Evolutionary conservation across 1,140 invertebrate genomes (phyloP).

Genomic region (Drosophila bipectinata): DNA sequence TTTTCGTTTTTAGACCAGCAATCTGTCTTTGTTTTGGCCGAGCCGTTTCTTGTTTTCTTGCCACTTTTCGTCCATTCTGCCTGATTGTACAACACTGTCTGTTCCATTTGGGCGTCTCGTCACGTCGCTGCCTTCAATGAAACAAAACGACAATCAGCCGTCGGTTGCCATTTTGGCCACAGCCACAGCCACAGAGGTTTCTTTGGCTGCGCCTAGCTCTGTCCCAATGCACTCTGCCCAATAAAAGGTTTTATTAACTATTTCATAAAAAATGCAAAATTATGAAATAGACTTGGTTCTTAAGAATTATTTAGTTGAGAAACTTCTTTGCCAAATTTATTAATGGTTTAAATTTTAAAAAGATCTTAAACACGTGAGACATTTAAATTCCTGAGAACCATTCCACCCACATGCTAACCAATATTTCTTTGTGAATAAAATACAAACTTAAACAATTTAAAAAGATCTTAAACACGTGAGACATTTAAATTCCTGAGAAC

Average conservation of each 20-base stretch:
- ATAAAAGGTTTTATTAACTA: conserved; percentile 7
- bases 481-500: too few relatives aligned
- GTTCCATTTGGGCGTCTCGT: conserved; percentile 78
- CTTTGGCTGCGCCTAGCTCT: conserved; percentile 23
- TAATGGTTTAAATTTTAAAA: too few relatives aligned
- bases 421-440: neutral
- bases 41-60: conserved; percentile 14
- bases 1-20: conserved; percentile 4
- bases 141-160: conserved; percentile 58
- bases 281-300: too few relatives aligned
- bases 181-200: conserved; percentile 30
- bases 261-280: too few relatives aligned
- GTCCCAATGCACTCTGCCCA: conserved; percentile 3
- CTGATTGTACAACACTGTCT: conserved; percentile 61
- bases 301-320: too few relatives aligned
- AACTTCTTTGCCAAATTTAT: too few relatives aligned
- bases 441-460: too few relatives aligned
- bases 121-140: conserved; percentile 74
- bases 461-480: too few relatives aligned
- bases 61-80: conserved; percentile 36
- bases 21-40: conserved; percentile 31
- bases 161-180: conserved; percentile 48
- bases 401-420: too few relatives aligned
- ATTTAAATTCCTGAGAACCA: too few relatives aligned
- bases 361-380: too few relatives aligned